These are phyloP conservation scores for Cephalophus harveyi DNA, from an alignment of 2,113 vertebrate species.

Conservation along the genomic window DNA sequence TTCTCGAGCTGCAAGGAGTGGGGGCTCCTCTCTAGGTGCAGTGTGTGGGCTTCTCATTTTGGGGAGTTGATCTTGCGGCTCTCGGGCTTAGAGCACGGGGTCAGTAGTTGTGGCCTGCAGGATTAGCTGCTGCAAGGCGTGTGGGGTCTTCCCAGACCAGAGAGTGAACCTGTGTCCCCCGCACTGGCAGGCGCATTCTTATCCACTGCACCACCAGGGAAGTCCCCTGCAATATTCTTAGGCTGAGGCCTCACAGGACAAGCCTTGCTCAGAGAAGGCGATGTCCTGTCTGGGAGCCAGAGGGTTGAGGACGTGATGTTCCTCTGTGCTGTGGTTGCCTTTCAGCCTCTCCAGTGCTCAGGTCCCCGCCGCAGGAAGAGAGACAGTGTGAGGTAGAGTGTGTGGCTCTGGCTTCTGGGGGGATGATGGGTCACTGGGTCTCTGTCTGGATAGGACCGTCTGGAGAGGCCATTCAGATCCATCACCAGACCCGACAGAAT, in stretches of 20 bases:
- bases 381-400: not conserved
- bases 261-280: not conserved
- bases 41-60: not conserved
- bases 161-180: not conserved
- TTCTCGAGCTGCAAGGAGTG: not conserved
- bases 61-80: not conserved
- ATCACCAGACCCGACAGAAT: conserved; percentile 97
- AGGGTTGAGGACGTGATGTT: not conserved
- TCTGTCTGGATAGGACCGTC: conserved; percentile 87
- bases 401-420: not conserved
- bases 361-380: not conserved
- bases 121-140: not conserved
- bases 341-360: not conserved
- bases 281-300: not conserved
- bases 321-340: not conserved
- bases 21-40: not conserved
- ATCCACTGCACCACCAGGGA: not conserved
- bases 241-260: not conserved
- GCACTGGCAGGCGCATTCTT: not conserved
- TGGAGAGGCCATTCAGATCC: conserved; percentile 98
- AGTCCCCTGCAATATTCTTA: not conserved
- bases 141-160: not conserved
- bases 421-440: not conserved
- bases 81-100: not conserved
- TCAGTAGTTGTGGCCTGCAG: not conserved